phyloP scores from a whole-genome alignment of 2,113 vertebrate species.

The Tachysurus fulvidraco region DNA sequence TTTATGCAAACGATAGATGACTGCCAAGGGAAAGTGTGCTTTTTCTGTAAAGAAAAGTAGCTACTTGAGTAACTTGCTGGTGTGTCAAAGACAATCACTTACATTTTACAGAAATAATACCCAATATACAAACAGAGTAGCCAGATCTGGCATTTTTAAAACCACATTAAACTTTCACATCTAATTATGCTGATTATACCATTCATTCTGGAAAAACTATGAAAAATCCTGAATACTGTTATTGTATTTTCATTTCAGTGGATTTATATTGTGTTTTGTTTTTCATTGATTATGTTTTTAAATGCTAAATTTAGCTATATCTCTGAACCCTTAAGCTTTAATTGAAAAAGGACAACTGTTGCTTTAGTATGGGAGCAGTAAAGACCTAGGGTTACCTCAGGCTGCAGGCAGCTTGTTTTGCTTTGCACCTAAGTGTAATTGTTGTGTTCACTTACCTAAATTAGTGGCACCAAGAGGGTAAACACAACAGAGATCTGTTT shows the following conservation, averaged over 20 bases:
- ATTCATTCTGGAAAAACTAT: background rate
- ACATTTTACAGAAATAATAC: background rate
- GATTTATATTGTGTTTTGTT: background rate
- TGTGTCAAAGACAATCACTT: background rate
- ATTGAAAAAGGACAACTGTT: background rate
- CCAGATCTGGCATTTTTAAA: background rate
- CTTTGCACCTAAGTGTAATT: background rate
- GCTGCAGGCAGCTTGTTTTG: background rate
- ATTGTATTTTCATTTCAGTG: background rate
- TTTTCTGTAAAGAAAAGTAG: background rate
- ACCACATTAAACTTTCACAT: background rate
- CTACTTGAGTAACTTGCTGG: background rate
- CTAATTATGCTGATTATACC: background rate
- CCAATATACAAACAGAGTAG: background rate
- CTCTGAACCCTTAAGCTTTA: background rate
- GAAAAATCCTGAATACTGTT: background rate
- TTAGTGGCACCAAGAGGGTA: background rate
- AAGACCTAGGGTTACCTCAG: background rate
- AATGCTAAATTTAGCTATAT: background rate
- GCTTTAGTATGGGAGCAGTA: background rate
- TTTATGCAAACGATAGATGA: background rate
- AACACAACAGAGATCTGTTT: background rate
- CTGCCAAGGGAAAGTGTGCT: background rate
- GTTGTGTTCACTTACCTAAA: background rate
- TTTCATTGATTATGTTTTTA: background rate